Conservation (phyloP, 2,113 vertebrate genomes). For the Forbesichthys agassizii region DNA sequence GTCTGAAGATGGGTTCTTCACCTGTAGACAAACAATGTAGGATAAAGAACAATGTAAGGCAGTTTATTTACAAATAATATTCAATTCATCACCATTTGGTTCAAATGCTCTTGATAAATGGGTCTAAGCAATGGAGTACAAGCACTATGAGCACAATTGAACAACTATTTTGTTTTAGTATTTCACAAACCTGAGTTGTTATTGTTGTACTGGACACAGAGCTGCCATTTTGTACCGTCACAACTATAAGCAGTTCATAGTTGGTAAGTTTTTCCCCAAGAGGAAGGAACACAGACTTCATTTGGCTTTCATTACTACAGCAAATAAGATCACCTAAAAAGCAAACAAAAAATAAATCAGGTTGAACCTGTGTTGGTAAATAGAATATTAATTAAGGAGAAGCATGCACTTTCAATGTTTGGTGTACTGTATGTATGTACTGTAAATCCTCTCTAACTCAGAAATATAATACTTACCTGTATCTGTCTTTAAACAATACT, state of each 20-base stretch:
- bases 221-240: constrained; percentile 65
- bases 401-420: too few species aligned
- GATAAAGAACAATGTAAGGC: neutral
- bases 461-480: constrained; percentile 48
- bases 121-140: too few species aligned
- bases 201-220: constrained; percentile 47
- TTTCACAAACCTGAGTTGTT: constrained; percentile 57
- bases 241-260: constrained; percentile 69
- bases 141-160: too few species aligned
- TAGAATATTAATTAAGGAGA: neutral
- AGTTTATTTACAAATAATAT: neutral
- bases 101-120: too few species aligned
- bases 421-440: neutral
- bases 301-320: constrained; percentile 69
- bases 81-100: too few species aligned
- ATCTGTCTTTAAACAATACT: constrained; percentile 78
- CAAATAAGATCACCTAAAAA: constrained; percentile 77
- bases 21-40: constrained; percentile 61
- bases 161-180: neutral
- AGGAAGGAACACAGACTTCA: constrained; percentile 81
- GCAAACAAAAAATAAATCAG: neutral
- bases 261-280: constrained; percentile 73
- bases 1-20: constrained; percentile 47
- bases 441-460: neutral
- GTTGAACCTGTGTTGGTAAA: neutral